Conservation (phyloP, 2,888 invertebrate species). For the Mesoligia furuncula region DNA sequence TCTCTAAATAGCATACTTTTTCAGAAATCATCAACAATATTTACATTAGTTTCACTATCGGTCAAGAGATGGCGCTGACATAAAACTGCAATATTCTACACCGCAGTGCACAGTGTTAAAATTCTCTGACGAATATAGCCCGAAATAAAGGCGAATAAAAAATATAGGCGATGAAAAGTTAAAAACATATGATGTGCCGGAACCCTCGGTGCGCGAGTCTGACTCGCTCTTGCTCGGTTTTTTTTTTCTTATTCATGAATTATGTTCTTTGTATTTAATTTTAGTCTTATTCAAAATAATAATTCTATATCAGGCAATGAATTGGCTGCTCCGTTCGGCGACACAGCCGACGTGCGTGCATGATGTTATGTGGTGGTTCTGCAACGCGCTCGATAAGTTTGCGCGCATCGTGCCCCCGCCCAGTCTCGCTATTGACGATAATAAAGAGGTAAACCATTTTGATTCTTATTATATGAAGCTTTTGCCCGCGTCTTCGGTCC, state of each 20-base stretch:
- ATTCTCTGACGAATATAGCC: too few relatives aligned
- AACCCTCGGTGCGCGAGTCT: too few relatives aligned
- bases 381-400: conserved; percentile 93
- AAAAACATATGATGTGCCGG: too few relatives aligned
- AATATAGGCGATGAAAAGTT: too few relatives aligned
- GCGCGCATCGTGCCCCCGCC: conserved; percentile 79
- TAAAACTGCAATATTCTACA: too few relatives aligned
- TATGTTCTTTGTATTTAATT: not conserved
- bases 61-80: too few relatives aligned
- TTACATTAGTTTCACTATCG: too few relatives aligned
- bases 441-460: conserved; percentile 76
- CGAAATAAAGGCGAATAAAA: too few relatives aligned
- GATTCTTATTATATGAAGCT: not conserved
- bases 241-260: not conserved
- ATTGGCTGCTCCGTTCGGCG: conserved; percentile 98
- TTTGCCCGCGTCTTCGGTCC: not conserved
- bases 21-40: too few relatives aligned
- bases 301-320: conserved; percentile 92
- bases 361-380: conserved; percentile 99
- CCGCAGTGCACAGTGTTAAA: too few relatives aligned
- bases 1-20: too few relatives aligned
- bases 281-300: not conserved
- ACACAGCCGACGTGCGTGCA: conserved; percentile 97
- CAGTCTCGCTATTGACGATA: conserved; percentile 74
- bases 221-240: too few relatives aligned